phyloP scores from a whole-genome alignment of 2,113 vertebrate genomes.

The Myiozetetes cayanensis region DNA sequence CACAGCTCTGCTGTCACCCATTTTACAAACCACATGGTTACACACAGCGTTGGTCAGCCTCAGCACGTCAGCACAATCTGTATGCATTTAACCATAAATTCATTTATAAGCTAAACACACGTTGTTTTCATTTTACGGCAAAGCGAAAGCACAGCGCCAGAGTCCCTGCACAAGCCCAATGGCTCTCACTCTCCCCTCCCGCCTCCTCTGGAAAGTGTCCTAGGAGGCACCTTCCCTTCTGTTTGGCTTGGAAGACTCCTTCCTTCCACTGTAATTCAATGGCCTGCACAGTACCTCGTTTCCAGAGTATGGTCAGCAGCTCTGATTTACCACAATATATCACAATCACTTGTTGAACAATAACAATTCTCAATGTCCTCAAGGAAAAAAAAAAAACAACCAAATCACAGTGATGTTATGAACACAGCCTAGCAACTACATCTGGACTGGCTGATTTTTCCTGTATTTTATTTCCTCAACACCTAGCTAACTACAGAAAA shows the following conservation, averaged over 20 bases:
- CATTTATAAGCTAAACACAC: conserved; percentile 6
- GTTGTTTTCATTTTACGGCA: not conserved
- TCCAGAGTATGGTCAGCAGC: not conserved
- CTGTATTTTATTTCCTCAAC: not conserved
- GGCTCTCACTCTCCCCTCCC: not conserved
- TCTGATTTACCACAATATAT: not conserved
- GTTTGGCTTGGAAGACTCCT: not conserved
- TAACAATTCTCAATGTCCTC: not conserved
- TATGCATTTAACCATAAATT: not conserved
- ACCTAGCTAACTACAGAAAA: not conserved
- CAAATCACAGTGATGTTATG: not conserved
- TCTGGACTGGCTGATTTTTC: not conserved
- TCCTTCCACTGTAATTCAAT: not conserved
- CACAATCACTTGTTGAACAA: not conserved
- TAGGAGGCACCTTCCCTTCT: not conserved
- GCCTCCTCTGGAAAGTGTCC: not conserved
- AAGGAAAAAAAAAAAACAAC: not conserved
- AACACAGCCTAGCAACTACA: not conserved
- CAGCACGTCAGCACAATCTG: not conserved
- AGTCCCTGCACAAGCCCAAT: not conserved
- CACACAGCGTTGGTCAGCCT: not conserved
- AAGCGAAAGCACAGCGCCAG: not conserved
- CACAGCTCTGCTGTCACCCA: conserved; percentile 40
- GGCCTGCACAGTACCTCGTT: not conserved
- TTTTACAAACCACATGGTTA: not conserved